Evolutionary conservation across 2,888 invertebrate species (phyloP).

Genomic region (Athetis lepigone): DNA sequence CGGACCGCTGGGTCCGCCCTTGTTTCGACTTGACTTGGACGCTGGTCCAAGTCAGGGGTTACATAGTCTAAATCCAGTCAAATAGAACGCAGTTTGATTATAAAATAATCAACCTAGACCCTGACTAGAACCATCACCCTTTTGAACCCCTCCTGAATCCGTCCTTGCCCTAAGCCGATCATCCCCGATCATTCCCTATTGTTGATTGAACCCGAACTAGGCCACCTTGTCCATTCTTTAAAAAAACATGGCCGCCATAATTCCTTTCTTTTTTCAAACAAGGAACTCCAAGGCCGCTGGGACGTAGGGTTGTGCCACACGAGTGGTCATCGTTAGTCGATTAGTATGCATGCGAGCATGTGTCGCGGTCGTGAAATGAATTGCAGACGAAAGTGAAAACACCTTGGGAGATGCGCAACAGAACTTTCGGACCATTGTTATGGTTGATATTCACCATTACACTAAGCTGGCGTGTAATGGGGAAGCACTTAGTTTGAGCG

Average conservation of each 20-base stretch:
- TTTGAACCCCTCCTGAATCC: too few relatives aligned
- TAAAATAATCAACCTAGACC: too few relatives aligned
- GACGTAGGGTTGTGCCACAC: constrained; percentile 50
- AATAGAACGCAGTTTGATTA: too few relatives aligned
- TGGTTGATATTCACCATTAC: constrained; percentile 56
- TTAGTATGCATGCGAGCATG: constrained; percentile 71
- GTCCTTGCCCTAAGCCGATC: too few relatives aligned
- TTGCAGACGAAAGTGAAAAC: constrained; percentile 80
- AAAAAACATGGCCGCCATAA: not conserved
- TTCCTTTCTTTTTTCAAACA: constrained; percentile 48
- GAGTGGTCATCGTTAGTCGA: constrained; percentile 52
- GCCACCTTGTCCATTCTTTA: not conserved
- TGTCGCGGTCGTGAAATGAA: constrained; percentile 74
- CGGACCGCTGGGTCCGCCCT: too few relatives aligned
- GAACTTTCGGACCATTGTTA: constrained; percentile 73
- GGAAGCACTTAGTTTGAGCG: constrained; percentile 47
- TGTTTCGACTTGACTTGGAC: too few relatives aligned
- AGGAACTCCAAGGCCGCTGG: constrained; percentile 64
- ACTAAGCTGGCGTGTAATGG: constrained; percentile 58
- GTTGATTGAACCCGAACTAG: too few relatives aligned
- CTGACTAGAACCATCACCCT: too few relatives aligned
- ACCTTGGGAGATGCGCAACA: constrained; percentile 63
- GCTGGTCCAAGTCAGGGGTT: too few relatives aligned
- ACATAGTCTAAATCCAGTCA: too few relatives aligned
- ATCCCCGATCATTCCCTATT: too few relatives aligned